These are phyloP conservation scores for Drosophila barbarae DNA, from an alignment of 2,888 invertebrate species.

Conservation along the genomic window DNA sequence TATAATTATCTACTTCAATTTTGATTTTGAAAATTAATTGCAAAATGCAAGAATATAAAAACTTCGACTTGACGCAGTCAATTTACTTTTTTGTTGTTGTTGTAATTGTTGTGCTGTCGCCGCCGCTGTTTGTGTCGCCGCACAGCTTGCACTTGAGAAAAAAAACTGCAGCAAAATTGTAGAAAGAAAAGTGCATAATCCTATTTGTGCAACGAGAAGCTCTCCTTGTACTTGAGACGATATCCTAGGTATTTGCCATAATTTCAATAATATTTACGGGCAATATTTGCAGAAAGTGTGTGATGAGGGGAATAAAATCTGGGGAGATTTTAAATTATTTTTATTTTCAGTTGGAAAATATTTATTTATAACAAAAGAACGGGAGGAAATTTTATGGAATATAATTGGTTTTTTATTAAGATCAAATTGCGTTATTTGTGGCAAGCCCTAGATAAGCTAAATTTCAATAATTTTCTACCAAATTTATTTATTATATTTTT, in stretches of 20 bases:
- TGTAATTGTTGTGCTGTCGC: not conserved
- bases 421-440: too few species aligned
- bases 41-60: too few species aligned
- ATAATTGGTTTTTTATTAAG: too few species aligned
- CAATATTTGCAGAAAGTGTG: not conserved
- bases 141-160: conserved; percentile 2
- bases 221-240: not conserved
- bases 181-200: conserved; percentile 5
- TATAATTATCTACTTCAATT: too few species aligned
- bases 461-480: too few species aligned
- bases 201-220: conserved; percentile 15
- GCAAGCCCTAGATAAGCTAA: too few species aligned
- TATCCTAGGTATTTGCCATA: not conserved
- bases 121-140: conserved; percentile 10
- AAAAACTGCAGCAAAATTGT: not conserved
- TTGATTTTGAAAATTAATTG: too few species aligned
- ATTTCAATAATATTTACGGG: conserved; percentile 2
- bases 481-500: too few species aligned
- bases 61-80: too few species aligned
- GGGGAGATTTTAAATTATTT: not conserved
- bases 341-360: not conserved
- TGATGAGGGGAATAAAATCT: not conserved
- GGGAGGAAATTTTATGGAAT: too few species aligned
- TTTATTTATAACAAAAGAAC: too few species aligned
- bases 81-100: not conserved